Evolutionary conservation across 2,888 invertebrate genomes (phyloP), one percentile per base, ranked within the genome.

Genomic region (Cecidostiba fungosa): DNA sequence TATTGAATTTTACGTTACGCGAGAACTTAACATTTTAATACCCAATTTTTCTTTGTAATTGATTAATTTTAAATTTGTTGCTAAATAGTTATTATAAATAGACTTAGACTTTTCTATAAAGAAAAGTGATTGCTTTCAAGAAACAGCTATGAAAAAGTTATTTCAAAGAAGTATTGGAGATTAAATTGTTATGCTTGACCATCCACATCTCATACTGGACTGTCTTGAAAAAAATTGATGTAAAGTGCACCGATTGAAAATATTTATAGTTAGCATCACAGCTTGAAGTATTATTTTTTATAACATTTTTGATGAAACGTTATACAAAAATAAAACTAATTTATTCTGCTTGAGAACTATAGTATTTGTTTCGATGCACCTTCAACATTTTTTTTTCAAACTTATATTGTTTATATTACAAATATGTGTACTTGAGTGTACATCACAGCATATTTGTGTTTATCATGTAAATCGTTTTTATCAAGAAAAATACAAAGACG

Each of bases 401-500:
- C 23, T 80, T 80, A 73, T 19, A 78, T 62, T 76, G 50, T 79
- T 32, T 59, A 36, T 62, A 47, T 73, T 76, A 82, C 77, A 79
- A 76, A 86, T 80, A 77, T 72, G 77, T 86, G 81, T 73, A 83
- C 39, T 77, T 66, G 77, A 19, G 16, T 77, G 47, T 73, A 82
- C 66, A 86, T 85, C 82, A 84, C 86, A 85, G 86, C 39, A 86
- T 86, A 82, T 86, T 85, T 84, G 80, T 54, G 26, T 39, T 84
- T 82, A 82, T 81, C 78, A 84, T 72, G 73, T 77, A 84, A 80
- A 81, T 78, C 19, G 69, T 77, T 87, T 70, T 80, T 16, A 79
- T 79, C 79, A 74, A 82, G 77, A 87, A 86, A 83, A 86, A 82
- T 87, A 84, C 81, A 86, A 81, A 77, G 39, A 80, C 70, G 29